Evolutionary conservation across 2,113 vertebrate genomes (phyloP).

Genomic region (Corythaeola cristata): DNA sequence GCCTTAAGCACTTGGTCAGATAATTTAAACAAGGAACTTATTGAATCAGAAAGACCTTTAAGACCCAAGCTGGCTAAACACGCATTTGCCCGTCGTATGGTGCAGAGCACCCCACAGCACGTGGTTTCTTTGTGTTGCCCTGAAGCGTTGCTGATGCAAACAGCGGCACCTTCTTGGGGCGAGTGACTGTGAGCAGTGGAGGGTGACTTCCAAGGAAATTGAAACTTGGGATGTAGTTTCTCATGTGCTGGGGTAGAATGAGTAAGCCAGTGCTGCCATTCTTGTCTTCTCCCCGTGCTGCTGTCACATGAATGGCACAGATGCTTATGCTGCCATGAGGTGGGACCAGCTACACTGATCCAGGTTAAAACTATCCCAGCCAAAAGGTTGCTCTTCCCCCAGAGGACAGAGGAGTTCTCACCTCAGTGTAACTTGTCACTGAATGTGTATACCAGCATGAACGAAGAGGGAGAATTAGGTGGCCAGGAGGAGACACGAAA

Average conservation of each 20-base stretch:
- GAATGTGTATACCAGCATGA: not conserved
- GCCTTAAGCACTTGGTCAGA: not conserved
- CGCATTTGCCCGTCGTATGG: rapidly evolving
- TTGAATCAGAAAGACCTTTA: not conserved
- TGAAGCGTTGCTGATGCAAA: not conserved
- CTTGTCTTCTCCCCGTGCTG: not conserved
- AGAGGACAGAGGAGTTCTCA: not conserved
- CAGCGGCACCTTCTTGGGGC: not conserved
- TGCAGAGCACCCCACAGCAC: not conserved
- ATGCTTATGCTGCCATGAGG: not conserved
- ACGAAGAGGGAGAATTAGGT: not conserved
- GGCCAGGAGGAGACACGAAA: not conserved
- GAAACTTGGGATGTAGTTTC: not conserved
- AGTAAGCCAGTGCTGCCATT: not conserved
- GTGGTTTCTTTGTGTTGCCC: not conserved
- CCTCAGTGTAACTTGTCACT: not conserved
- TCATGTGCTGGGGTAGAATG: not conserved
- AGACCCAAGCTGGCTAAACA: not conserved
- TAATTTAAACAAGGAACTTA: not conserved
- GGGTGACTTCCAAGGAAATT: not conserved
- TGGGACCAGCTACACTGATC: not conserved
- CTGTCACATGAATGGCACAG: not conserved
- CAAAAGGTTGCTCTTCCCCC: not conserved
- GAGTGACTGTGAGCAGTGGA: not conserved
- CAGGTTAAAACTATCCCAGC: not conserved